Percentiles rank a stretch among this genome's conserved stretches.
phyloP scores from a whole-genome alignment of 1,140 invertebrate genomes.

The Drosophila funebris region DNA sequence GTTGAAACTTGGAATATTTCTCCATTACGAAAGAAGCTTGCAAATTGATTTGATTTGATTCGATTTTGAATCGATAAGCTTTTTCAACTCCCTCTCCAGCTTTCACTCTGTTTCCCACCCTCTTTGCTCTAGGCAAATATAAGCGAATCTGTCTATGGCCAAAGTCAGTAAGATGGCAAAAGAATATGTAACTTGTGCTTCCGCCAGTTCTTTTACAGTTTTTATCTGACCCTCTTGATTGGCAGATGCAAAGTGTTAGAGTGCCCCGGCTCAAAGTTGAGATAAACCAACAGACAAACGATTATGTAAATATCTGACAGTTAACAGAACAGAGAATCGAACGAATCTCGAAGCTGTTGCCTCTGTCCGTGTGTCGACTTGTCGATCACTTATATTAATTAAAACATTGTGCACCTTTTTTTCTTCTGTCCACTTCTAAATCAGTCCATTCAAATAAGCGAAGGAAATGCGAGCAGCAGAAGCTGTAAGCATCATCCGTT shows the following conservation, averaged over 20 bases:
- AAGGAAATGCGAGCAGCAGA: too few relatives aligned
- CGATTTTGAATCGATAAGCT: conserved; percentile 76
- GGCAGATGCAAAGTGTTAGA: conserved; percentile 23
- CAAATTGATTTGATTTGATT: conserved; percentile 81
- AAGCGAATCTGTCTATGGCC: conserved; percentile 59
- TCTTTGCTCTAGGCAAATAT: conserved; percentile 35
- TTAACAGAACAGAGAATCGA: background rate
- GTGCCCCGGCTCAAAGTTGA: conserved; percentile 18
- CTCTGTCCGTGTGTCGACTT: background rate
- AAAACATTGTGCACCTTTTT: background rate
- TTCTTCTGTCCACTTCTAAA: too few relatives aligned
- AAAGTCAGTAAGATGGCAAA: conserved; percentile 41
- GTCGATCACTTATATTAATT: conserved; percentile 2
- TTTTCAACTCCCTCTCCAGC: conserved; percentile 15
- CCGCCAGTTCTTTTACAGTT: background rate
- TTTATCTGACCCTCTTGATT: conserved; percentile 20
- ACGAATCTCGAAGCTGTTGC: background rate
- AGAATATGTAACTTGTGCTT: conserved; percentile 28
- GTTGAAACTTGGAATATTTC: conserved; percentile 68
- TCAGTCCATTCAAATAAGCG: too few relatives aligned
- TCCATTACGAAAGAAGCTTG: conserved; percentile 69
- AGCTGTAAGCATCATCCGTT: too few relatives aligned
- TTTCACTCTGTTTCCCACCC: background rate
- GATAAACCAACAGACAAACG: conserved; percentile 23
- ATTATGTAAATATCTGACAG: conserved; percentile 32